Base-by-base conservation (phyloP, 2,888 invertebrate species). In the Heliothis peltigera region DNA sequence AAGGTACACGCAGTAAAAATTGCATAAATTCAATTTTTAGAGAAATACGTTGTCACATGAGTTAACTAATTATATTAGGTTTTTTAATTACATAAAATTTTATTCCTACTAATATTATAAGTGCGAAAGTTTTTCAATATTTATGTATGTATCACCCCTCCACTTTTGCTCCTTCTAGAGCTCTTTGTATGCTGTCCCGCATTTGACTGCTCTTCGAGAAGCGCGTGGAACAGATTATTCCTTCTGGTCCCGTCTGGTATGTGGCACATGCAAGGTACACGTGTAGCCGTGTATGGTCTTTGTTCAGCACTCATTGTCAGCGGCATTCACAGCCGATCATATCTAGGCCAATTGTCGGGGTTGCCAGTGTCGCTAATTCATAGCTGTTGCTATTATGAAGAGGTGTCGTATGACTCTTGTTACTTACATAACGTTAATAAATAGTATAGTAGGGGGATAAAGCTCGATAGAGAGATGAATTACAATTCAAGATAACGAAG, bases 241-340 rank as follows among this genome's bases (percentile, higher is more conserved):
- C 54, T 74, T 74, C 54, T 66, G 67, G 12, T 15, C 0, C 4
- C 8, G 0, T 15, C 17, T 28, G 10, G 8, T 17, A 7, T 1
- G 15, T 39, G 68, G 0, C 7, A 19, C 25, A 51, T 67, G 51
- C 74, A 39, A 18, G 32, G 25, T 49, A 35, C 64, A 56, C 48
- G 46, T 53, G 64, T 64, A 21, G n/a, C 12, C 15, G 57, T 47
- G 54, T 71, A 17, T 53, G 61, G 43, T 72, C 66, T 71, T 72
- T 77, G 73, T 73, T 55, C 46, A 43, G 60, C 25, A 47, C 39
- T 72, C 49, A 72, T 57, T 57, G 73, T 73, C 43, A 42, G 42
- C 52, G 42, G 47, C 42, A 54, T 47, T 57, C 58, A 71, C 22
- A 12, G 22, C 56, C 48, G 73, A 73, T 61, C 60, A 61, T 65